phyloP scores from a whole-genome alignment of 2,888 invertebrate genomes.

The Choreutis nemorana region DNA sequence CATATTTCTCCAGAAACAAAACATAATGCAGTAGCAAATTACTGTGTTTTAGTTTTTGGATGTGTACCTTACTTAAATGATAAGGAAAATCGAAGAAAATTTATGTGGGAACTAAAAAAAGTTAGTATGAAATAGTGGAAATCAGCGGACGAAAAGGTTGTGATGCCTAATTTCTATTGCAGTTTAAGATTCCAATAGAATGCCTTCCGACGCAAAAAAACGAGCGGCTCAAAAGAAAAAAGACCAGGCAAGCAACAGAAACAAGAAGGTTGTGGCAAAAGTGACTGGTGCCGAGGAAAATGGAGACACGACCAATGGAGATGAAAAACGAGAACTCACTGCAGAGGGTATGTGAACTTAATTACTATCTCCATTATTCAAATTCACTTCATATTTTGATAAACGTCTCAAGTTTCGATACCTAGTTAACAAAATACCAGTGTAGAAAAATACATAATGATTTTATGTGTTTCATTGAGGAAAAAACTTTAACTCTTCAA shows the following conservation, averaged over 20 bases:
- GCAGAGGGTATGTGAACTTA: conserved; percentile 76
- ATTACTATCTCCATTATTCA: conserved; percentile 1
- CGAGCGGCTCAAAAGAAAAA: conserved; percentile 98
- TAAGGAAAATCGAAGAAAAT: conserved; percentile 3
- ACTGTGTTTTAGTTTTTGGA: conserved; percentile 7
- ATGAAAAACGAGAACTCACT: conserved; percentile 66
- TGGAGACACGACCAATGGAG: conserved; percentile 53
- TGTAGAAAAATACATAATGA: no score
- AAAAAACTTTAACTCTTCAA: no score
- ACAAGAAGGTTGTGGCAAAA: conserved; percentile 58
- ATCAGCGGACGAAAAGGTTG: conserved; percentile 6
- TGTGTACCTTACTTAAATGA: no score
- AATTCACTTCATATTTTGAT: conserved; percentile 1
- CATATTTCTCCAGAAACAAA: conserved; percentile 1
- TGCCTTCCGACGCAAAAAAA: conserved; percentile 99
- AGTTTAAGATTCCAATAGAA: conserved; percentile 38
- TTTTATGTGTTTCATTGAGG: no score
- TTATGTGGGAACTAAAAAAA: conserved; percentile 16
- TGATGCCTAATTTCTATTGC: conserved; percentile 7
- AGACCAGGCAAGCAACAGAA: conserved; percentile 84
- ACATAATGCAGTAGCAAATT: conserved; percentile 6
- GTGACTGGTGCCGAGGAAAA: conserved; percentile 63
- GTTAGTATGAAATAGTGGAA: conserved; percentile 3
- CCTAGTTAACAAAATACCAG: no score
- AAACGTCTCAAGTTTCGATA: no score